These are phyloP conservation scores for Cephus rjabovi DNA, from an alignment of 2,888 invertebrate genomes.

Conservation along the genomic window DNA sequence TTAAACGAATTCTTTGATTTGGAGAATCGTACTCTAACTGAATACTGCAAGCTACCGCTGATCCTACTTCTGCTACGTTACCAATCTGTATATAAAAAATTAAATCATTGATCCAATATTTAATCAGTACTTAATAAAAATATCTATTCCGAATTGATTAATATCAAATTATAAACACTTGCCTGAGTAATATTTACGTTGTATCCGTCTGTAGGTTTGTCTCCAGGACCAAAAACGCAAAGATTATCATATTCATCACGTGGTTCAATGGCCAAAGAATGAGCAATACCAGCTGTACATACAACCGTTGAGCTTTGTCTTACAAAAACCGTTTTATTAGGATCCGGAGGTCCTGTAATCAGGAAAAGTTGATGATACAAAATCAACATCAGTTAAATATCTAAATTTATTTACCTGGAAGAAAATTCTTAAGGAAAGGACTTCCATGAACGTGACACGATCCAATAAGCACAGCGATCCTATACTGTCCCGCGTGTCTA, in stretches of 20 bases:
- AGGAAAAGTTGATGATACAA: neutral
- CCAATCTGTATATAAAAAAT: constrained; percentile 70
- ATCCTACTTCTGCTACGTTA: constrained; percentile 69
- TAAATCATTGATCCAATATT: no score
- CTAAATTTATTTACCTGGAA: constrained; percentile 70
- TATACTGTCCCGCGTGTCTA: constrained; percentile 89
- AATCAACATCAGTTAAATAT: neutral
- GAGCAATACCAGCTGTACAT: constrained; percentile 81
- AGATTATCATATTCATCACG: constrained; percentile 91
- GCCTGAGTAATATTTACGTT: constrained; percentile 65
- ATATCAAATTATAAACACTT: constrained; percentile 18
- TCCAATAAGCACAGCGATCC: constrained; percentile 86
- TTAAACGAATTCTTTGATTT: constrained; percentile 81
- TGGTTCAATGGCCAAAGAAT: constrained; percentile 87
- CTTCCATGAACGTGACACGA: constrained; percentile 86
- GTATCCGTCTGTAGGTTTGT: constrained; percentile 73
- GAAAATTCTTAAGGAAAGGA: constrained; percentile 86
- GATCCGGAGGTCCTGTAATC: constrained; percentile 79
- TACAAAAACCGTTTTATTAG: constrained; percentile 85
- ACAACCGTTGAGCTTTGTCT: constrained; percentile 87
- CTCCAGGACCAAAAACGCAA: constrained; percentile 74
- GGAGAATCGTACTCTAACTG: constrained; percentile 81
- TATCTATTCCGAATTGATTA: neutral
- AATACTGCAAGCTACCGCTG: constrained; percentile 69
- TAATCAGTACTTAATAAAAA: neutral